Evolutionary conservation across 2,113 vertebrate genomes (phyloP).

Genomic region (Epinephelus fuscoguttatus): DNA sequence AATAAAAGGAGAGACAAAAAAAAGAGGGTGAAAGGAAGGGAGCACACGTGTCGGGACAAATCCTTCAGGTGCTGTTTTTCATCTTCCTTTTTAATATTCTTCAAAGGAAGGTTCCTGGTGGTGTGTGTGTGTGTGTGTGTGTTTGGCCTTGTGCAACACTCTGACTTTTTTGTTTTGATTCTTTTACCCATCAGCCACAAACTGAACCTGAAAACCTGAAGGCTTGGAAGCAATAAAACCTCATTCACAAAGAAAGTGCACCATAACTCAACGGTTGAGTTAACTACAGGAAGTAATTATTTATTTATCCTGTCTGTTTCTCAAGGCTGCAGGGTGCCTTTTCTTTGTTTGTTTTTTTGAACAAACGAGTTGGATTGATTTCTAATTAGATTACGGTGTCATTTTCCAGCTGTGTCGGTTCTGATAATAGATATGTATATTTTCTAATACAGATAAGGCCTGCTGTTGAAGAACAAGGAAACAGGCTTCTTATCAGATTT

Average conservation of each 20-base stretch:
- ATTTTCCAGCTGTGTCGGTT: conserved; percentile 5
- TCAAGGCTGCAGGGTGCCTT: neutral
- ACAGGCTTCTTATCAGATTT: conserved; percentile 30
- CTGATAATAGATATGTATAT: conserved; percentile 1
- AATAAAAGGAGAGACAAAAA: neutral
- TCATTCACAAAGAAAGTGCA: conserved; percentile 18
- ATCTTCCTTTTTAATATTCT: conserved; percentile 49
- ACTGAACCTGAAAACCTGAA: conserved; percentile 1
- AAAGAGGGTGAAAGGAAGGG: conserved; percentile 3
- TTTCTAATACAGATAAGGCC: conserved; percentile 1
- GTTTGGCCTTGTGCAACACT: conserved; percentile 23
- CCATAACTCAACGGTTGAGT: conserved; percentile 11
- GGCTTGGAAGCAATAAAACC: conserved; percentile 5
- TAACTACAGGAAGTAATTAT: conserved; percentile 6
- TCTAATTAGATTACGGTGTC: conserved; percentile 8
- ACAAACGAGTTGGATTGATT: conserved; percentile 12
- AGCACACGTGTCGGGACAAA: conserved; percentile 51
- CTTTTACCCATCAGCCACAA: neutral
- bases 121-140: conserved; percentile 31
- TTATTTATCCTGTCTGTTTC: neutral
- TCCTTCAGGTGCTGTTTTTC: conserved; percentile 65
- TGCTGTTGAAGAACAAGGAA: conserved; percentile 6
- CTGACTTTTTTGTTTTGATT: neutral
- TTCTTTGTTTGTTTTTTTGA: neutral
- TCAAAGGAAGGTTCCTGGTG: conserved; percentile 39